Conservation (phyloP, 2,888 invertebrate species). For the Ceramica pisi region DNA sequence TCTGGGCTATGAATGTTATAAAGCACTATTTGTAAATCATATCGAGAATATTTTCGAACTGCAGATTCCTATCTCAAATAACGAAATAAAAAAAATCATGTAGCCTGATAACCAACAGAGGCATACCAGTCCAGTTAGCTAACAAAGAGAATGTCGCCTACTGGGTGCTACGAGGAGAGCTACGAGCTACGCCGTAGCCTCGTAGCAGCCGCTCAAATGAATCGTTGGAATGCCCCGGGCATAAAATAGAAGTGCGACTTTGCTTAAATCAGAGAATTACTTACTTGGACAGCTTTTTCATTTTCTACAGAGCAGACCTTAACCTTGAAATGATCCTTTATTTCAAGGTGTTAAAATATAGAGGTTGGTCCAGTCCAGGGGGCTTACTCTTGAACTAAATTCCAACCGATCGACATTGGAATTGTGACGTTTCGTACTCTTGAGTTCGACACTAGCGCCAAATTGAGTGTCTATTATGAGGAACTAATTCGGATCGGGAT, state of each 20-base stretch:
- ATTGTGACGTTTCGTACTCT: too few species aligned
- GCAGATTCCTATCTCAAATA: not conserved
- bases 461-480: too few species aligned
- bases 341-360: not conserved
- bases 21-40: not conserved
- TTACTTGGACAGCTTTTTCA: not conserved
- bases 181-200: conserved; percentile 37
- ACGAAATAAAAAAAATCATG: not conserved
- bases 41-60: not conserved
- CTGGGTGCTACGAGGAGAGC: conserved; percentile 50
- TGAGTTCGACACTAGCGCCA: too few species aligned
- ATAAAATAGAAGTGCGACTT: conserved; percentile 1
- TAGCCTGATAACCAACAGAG: not conserved
- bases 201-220: conserved; percentile 36
- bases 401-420: too few species aligned
- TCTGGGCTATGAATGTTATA: not conserved
- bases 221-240: conserved; percentile 1
- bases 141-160: conserved; percentile 38
- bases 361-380: not conserved
- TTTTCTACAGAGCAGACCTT: too few species aligned
- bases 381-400: too few species aligned
- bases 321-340: too few species aligned
- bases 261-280: not conserved
- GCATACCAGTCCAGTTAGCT: conserved; percentile 4
- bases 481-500: too few species aligned